Conservation (phyloP, 2,797 vertebrate species). For the Myiothlypis coronata region DNA sequence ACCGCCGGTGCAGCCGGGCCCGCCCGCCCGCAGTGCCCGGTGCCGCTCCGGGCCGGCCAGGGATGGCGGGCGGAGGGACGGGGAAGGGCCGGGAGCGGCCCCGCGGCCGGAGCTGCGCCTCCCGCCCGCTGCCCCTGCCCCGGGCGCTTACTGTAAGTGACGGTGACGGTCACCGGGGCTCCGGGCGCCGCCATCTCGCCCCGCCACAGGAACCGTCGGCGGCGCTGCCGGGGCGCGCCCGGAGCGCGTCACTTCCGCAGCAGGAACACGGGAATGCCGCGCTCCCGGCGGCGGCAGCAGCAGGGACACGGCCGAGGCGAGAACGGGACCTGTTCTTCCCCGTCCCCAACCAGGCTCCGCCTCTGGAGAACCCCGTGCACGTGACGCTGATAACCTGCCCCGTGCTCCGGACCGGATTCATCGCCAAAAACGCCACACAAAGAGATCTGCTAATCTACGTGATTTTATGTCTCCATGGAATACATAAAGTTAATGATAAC, state of each 20-base stretch:
- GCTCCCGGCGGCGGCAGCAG: accelerated
- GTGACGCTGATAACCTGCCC: accelerated
- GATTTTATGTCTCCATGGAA: slow-evolving; percentile 13
- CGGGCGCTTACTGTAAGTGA: slow-evolving; percentile 48
- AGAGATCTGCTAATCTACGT: background rate
- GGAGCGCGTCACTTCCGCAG: slow-evolving; percentile 18
- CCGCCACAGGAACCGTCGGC: background rate
- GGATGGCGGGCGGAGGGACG: too few relatives aligned
- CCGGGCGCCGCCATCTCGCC: slow-evolving; percentile 36
- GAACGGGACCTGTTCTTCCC: background rate
- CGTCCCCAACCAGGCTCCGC: background rate
- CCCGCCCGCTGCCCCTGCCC: background rate
- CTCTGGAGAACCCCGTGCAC: accelerated
- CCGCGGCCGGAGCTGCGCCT: background rate
- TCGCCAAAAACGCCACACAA: background rate
- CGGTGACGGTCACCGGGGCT: slow-evolving; percentile 23
- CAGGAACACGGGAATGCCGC: background rate
- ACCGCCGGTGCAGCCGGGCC: background rate
- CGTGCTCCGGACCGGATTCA: accelerated
- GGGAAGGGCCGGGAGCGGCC: background rate
- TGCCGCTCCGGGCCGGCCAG: background rate
- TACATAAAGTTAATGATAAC: background rate
- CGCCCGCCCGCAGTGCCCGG: background rate
- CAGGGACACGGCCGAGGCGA: too few relatives aligned
- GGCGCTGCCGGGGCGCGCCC: background rate